Conservation (phyloP, 2,113 vertebrate genomes). For the Rynchops niger region DNA sequence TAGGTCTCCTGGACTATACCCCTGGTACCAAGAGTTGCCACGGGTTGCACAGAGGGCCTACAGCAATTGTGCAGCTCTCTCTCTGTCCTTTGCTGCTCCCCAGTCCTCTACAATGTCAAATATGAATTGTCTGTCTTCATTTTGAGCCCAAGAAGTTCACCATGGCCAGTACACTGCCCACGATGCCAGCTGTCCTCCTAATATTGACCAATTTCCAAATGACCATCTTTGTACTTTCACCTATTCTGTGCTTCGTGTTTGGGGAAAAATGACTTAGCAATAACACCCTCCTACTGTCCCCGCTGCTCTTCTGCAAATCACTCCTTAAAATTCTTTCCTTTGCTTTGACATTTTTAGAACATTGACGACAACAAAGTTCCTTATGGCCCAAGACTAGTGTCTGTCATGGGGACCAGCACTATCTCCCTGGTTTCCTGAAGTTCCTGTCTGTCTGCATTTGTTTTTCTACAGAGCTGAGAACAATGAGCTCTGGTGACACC, state of each 20-base stretch:
- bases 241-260: not conserved
- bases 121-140: not conserved
- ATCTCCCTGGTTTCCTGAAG: not conserved
- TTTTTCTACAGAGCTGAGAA: not conserved
- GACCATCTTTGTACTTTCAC: not conserved
- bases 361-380: rapidly evolving
- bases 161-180: not conserved
- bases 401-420: not conserved
- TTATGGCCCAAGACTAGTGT: not conserved
- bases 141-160: not conserved
- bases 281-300: not conserved
- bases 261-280: not conserved
- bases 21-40: not conserved
- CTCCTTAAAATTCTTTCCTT: not conserved
- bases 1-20: not conserved
- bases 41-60: not conserved
- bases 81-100: not conserved
- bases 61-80: not conserved
- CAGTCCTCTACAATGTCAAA: not conserved
- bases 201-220: not conserved
- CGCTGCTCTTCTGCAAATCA: not conserved
- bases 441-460: not conserved
- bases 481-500: not conserved
- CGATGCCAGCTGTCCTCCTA: not conserved
- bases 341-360: not conserved